Evolutionary conservation across 2,888 invertebrate species (phyloP).

Genomic region (Conchocele bisecta): DNA sequence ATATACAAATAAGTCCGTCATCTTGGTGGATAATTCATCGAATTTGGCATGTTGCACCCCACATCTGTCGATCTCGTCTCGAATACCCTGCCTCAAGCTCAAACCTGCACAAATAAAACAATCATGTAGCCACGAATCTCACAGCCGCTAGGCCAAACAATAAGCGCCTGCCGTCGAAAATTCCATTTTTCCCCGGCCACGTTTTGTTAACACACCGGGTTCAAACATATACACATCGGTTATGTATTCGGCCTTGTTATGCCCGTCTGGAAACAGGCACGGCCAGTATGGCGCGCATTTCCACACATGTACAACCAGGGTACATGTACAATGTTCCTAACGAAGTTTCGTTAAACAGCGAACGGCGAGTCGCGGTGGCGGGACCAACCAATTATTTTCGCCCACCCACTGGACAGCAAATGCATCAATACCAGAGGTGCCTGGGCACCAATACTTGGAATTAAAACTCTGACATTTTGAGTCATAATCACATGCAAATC

Average conservation of each 20-base stretch:
- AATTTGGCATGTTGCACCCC: too few relatives aligned
- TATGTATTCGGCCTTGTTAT: too few relatives aligned
- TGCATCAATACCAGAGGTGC: constrained; percentile 34
- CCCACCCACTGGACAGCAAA: constrained; percentile 28
- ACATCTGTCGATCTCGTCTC: too few relatives aligned
- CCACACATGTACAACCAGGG: constrained; percentile 33
- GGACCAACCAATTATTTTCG: constrained; percentile 49
- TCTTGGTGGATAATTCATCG: constrained; percentile 11
- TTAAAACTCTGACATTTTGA: constrained; percentile 36
- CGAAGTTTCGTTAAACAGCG: constrained; percentile 27
- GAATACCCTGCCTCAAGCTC: too few relatives aligned
- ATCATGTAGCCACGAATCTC: too few relatives aligned
- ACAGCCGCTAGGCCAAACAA: too few relatives aligned
- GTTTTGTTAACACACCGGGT: too few relatives aligned
- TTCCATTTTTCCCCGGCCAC: too few relatives aligned
- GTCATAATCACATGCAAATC: constrained; percentile 40
- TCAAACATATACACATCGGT: too few relatives aligned
- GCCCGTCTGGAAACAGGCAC: too few relatives aligned
- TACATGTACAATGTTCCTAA: constrained; percentile 16
- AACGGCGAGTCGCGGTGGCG: constrained; percentile 36
- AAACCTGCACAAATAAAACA: too few relatives aligned
- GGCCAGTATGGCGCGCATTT: constrained; percentile 39
- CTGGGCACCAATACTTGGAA: constrained; percentile 48
- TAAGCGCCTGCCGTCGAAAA: too few relatives aligned
- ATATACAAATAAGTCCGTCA: constrained; percentile 20